Evolutionary conservation across 2,797 vertebrate genomes (phyloP).

Genomic region (Gallinago stenura): DNA sequence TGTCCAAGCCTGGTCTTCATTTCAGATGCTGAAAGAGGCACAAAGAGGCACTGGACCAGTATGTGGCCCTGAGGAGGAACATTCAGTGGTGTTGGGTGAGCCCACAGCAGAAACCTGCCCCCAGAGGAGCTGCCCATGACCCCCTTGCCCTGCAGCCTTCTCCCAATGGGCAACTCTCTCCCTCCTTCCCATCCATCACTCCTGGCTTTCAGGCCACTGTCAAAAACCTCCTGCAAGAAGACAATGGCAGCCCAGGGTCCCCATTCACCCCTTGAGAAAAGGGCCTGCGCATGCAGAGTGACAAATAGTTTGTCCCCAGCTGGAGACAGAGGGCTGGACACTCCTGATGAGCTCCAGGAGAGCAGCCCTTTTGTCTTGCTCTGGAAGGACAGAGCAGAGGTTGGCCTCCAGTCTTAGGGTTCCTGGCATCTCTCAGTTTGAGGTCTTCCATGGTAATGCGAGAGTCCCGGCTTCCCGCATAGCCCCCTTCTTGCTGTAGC

Average conservation of each 20-base stretch:
- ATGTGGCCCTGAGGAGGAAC: neutral
- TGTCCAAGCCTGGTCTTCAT: neutral
- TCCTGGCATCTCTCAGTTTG: neutral
- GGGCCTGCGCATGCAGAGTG: neutral
- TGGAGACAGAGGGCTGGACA: neutral
- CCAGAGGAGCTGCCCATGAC: neutral
- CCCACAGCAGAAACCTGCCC: neutral
- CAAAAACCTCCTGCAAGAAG: neutral
- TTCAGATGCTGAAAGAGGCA: neutral
- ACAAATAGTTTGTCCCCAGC: constrained; percentile 20
- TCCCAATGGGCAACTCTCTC: neutral
- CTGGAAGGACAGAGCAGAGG: neutral
- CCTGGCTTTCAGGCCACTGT: constrained; percentile 36
- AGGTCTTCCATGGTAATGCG: neutral
- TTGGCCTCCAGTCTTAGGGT: neutral
- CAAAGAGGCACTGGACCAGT: neutral
- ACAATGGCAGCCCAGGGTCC: constrained; percentile 17
- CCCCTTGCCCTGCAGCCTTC: neutral
- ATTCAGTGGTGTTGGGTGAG: neutral
- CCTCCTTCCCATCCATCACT: constrained; percentile 36
- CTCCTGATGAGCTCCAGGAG: neutral
- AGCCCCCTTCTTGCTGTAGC: neutral
- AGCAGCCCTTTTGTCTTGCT: constrained; percentile 3
- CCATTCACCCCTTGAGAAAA: neutral
- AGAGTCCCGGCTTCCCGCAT: neutral